A percentile compares a stretch with the other conserved stretches of the same genome.
Evolutionary conservation across 2,888 invertebrate species (phyloP).

Genomic region (Drosophila kokeensis): DNA sequence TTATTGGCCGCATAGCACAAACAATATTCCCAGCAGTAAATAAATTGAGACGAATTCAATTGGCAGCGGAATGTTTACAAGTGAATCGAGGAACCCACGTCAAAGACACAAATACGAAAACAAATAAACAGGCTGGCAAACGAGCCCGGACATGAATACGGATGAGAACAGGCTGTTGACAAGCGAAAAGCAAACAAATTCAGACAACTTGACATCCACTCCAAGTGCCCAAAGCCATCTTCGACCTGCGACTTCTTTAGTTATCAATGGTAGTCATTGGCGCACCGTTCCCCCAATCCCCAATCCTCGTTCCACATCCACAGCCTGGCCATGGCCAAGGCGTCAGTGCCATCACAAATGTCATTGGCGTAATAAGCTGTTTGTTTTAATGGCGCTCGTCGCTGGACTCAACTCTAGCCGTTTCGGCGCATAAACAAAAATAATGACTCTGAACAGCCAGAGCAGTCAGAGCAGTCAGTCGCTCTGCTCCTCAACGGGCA

Average conservation of each 20-base stretch:
- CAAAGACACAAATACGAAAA: slow-evolving; percentile 50
- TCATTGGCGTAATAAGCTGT: slow-evolving; percentile 82
- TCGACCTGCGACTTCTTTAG: slow-evolving; percentile 34
- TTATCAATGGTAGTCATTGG: slow-evolving; percentile 66
- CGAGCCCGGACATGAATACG: slow-evolving; percentile 5
- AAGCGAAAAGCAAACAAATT: slow-evolving; percentile 76
- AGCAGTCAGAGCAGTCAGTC: no score
- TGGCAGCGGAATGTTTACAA: slow-evolving; percentile 76
- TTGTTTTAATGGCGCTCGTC: slow-evolving; percentile 75
- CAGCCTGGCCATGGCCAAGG: background rate
- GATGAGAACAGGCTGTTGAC: slow-evolving; percentile 65
- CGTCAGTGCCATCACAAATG: slow-evolving; percentile 51
- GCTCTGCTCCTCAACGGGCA: slow-evolving; percentile 10
- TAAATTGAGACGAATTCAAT: slow-evolving; percentile 81
- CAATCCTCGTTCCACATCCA: background rate
- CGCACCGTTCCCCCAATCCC: slow-evolving; percentile 48
- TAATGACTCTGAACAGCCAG: slow-evolving; percentile 66
- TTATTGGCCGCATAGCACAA: slow-evolving; percentile 57
- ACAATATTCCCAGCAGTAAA: slow-evolving; percentile 63
- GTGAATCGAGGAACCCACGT: slow-evolving; percentile 28
- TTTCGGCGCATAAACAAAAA: slow-evolving; percentile 72
- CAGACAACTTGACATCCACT: slow-evolving; percentile 50
- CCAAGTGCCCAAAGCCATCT: slow-evolving; percentile 7
- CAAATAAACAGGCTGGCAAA: slow-evolving; percentile 60
- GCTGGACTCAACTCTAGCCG: slow-evolving; percentile 32